Conservation (phyloP, 2,888 invertebrate species). For the Ceriagrion tenellum region DNA sequence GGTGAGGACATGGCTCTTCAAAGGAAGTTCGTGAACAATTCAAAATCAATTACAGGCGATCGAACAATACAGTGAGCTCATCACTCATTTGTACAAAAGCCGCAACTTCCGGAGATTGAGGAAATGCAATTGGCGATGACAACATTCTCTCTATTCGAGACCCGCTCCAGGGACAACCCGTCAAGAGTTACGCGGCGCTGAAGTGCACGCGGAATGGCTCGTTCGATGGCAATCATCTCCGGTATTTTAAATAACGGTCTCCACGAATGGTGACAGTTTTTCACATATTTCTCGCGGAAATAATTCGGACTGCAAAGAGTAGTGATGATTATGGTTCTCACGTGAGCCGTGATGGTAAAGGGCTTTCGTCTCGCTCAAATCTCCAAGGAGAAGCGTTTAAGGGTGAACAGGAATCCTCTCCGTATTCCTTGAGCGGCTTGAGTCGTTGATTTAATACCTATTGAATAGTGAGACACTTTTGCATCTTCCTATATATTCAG, state of each 20-base stretch:
- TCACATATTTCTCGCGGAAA: background rate
- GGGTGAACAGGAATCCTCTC: constrained; percentile 28
- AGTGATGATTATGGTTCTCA: background rate
- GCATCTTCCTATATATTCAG: background rate
- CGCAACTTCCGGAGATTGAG: background rate
- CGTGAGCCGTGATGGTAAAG: too few species aligned
- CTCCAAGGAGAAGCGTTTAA: background rate
- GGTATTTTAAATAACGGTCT: background rate
- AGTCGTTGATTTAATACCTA: constrained; percentile 15
- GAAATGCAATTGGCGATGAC: background rate
- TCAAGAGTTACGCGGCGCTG: background rate
- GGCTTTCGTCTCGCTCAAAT: constrained; percentile 12
- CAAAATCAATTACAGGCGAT: background rate
- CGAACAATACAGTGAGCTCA: background rate
- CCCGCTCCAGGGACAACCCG: background rate
- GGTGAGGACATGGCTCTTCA: background rate
- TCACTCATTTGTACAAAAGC: background rate
- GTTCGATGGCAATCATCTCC: background rate
- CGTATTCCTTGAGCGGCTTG: background rate
- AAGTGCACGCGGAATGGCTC: background rate
- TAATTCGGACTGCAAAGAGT: background rate
- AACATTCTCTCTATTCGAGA: background rate
- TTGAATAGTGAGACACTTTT: constrained; percentile 43
- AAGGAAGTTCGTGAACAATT: background rate
- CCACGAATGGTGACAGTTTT: background rate